Evolutionary conservation across 2,797 vertebrate species (phyloP).

Genomic region (Amniataba percoides): DNA sequence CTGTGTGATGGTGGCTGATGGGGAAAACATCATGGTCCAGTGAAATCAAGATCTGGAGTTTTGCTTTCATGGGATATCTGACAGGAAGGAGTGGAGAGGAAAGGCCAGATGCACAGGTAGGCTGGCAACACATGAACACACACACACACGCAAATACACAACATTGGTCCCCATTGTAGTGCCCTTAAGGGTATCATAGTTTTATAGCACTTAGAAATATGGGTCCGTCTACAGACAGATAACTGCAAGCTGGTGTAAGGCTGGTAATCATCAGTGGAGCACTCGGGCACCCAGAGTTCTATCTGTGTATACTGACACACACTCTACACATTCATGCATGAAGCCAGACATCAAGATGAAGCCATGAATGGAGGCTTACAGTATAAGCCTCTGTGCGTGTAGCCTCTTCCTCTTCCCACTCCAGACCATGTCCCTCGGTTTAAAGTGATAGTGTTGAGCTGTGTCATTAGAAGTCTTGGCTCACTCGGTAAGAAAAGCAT

Average conservation of each 20-base stretch:
- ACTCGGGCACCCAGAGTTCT: constrained; percentile 56
- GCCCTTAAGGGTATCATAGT: constrained; percentile 58
- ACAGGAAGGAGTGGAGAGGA: constrained; percentile 46
- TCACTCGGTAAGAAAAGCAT: constrained; percentile 50
- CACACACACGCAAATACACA: constrained; percentile 24
- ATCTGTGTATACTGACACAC: constrained; percentile 29
- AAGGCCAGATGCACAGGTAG: constrained; percentile 46
- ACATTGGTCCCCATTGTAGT: constrained; percentile 62
- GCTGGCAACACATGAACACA: not conserved
- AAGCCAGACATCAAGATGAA: not conserved
- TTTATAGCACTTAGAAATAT: constrained; percentile 71
- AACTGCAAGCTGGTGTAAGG: constrained; percentile 77
- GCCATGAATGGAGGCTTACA: constrained; percentile 16
- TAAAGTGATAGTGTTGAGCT: not conserved
- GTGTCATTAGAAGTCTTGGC: constrained; percentile 22
- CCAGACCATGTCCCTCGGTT: constrained; percentile 29
- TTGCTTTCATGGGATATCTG: constrained; percentile 12
- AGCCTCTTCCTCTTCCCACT: constrained; percentile 50
- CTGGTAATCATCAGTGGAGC: constrained; percentile 76
- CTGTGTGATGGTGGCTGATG: not conserved
- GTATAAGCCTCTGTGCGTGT: constrained; percentile 37
- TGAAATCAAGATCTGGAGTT: not conserved
- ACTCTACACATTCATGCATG: not conserved
- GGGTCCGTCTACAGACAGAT: constrained; percentile 69
- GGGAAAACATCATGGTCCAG: not conserved